Evolutionary conservation across 2,888 invertebrate species (phyloP).

Genomic region (Rotaria socialis): DNA sequence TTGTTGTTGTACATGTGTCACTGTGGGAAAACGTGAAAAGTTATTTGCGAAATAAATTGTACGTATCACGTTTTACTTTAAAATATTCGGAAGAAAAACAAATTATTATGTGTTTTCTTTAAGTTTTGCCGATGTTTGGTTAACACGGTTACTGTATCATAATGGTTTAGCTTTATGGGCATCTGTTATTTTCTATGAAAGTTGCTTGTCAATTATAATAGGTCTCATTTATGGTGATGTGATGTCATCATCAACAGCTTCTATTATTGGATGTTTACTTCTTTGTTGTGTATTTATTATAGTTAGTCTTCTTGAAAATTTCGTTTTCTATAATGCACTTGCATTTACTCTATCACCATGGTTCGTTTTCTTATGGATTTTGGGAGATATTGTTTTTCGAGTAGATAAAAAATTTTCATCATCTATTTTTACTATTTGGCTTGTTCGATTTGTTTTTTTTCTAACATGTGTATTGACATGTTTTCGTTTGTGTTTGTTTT

Average conservation of each 20-base stretch:
- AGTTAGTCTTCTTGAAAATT: neutral
- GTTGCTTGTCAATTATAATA: neutral
- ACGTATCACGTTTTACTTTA: neutral
- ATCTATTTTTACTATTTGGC: neutral
- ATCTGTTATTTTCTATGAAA: neutral
- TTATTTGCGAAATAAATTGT: neutral
- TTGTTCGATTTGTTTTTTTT: neutral
- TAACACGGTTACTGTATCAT: neutral
- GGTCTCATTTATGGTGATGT: neutral
- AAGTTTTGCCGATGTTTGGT: neutral
- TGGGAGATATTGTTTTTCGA: neutral
- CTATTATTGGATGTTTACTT: neutral
- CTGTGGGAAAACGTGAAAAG: neutral
- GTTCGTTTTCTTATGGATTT: neutral
- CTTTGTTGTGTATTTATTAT: neutral
- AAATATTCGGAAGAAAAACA: too few relatives aligned
- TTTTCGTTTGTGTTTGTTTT: constrained; percentile 22
- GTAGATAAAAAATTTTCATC: neutral
- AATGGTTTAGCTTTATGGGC: constrained; percentile 12
- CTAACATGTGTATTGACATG: neutral
- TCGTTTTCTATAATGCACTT: neutral
- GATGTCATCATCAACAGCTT: neutral
- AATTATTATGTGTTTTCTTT: neutral
- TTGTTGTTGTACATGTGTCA: neutral
- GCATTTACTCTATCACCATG: neutral